Evolutionary conservation across 1,140 invertebrate species (phyloP).

Genomic region (Brachionus rotundiformis): DNA sequence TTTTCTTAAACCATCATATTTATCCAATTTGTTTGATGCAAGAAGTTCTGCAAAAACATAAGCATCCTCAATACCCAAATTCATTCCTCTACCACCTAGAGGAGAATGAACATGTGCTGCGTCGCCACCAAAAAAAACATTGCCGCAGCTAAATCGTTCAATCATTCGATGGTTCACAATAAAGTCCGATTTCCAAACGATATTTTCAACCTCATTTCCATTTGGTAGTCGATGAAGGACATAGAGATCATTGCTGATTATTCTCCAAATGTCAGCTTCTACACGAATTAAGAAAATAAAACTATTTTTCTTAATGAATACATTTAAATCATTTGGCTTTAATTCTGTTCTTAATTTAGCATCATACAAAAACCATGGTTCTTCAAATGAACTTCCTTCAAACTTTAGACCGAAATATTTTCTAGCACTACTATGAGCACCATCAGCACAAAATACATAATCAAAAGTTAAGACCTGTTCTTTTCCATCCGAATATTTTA

Average conservation of each 20-base stretch:
- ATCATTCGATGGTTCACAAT: not conserved
- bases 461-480: not conserved
- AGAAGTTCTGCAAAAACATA: slow-evolving; percentile 2
- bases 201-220: not conserved
- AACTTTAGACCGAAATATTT: slow-evolving; percentile 12
- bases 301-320: not conserved
- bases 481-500: not conserved
- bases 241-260: not conserved
- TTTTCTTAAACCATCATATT: not conserved
- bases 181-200: not conserved
- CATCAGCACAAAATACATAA: slow-evolving; percentile 23
- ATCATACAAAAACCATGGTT: slow-evolving; percentile 1
- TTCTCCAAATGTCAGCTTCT: not conserved
- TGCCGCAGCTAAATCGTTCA: not conserved
- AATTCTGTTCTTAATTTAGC: not conserved
- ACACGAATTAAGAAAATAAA: not conserved
- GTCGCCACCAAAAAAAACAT: slow-evolving; percentile 3
- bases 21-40: not conserved
- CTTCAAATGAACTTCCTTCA: not conserved
- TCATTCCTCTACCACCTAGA: slow-evolving; percentile 29
- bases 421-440: not conserved
- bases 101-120: slow-evolving; percentile 40
- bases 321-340: not conserved
- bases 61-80: slow-evolving; percentile 26
- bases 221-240: not conserved